Conservation (phyloP, 2,113 vertebrate genomes). For the Tachysurus fulvidraco region DNA sequence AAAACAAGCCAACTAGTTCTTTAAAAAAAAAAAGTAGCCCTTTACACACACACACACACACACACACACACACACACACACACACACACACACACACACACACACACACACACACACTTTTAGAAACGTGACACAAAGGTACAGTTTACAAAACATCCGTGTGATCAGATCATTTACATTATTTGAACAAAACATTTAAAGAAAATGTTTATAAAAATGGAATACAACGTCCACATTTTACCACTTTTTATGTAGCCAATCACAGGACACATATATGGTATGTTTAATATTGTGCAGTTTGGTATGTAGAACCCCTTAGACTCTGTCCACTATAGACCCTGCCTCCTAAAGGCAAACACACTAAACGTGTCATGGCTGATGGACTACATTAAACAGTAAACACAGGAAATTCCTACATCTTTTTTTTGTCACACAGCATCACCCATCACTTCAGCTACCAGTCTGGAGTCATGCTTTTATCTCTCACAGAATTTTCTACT, state of each 20-base stretch:
- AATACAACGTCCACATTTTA: background rate
- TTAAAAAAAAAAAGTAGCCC: slow-evolving; percentile 73
- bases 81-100: too few species aligned
- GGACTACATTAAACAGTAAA: background rate
- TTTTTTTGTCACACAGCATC: background rate
- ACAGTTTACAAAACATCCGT: slow-evolving; percentile 45
- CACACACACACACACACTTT: slow-evolving; percentile 52
- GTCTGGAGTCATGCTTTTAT: background rate
- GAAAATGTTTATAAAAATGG: background rate
- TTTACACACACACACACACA: slow-evolving; percentile 64
- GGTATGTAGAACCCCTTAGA: background rate
- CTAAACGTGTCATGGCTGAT: background rate
- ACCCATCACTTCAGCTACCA: background rate
- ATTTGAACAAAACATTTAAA: slow-evolving; percentile 47
- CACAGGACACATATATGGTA: background rate
- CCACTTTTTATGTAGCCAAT: background rate
- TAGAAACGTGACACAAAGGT: slow-evolving; percentile 7
- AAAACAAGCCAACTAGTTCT: slow-evolving; percentile 65
- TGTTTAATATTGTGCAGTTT: background rate
- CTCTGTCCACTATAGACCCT: background rate
- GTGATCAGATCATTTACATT: slow-evolving; percentile 60
- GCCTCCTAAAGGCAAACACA: background rate
- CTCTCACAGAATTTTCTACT: background rate
- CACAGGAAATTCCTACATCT: background rate
- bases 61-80: background rate